Base-by-base conservation (phyloP, 2,113 vertebrate genomes). In the Tragelaphus buxtoni region DNA sequence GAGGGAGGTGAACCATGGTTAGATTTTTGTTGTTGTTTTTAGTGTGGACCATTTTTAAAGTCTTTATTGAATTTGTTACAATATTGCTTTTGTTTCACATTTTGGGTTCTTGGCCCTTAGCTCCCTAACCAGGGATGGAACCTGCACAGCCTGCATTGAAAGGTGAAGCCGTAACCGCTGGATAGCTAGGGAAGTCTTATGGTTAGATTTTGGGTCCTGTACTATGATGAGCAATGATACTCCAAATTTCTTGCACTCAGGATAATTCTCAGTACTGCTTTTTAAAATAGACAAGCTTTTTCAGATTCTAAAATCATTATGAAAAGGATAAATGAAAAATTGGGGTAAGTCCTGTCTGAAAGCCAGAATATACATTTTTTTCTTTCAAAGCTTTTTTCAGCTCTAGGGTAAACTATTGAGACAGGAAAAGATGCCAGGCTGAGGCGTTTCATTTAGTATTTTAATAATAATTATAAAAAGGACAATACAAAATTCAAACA, bases 401-500 rank as follows among this genome's bases (percentile, higher is more conserved):
- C 60, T 94, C 20, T 81, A 81, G 63, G 60, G n/a, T 83, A 96
- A 94, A 63, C 9, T 82, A 26, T 4, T 74, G 42, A 93, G 45
- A 83, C 60, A 88, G 63, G 84, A 90, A 95, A 77, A 77, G 96
- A 98, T 97, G 95, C 88, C 97, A 97, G 95, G 94, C 98, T 96
- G 97, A 98, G 97, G 97, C 95, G 95, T 98, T 99, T 98, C 97
- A 98, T 98, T 99, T 98, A 98, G 98, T 98, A 98, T 99, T 99
- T 99, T 98, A 98, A 97, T 98, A 97, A 98, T 97, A 97, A 97
- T 97, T 97, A 97, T 96, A 97, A 96, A 99, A 99, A 99, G 99
- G 99, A 99, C 99, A 99, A 99, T 99, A 99, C 99, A 99, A 99
- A 99, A 99, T 99, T 99, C 99, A 99, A 99, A 99, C 99, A 99